Conservation (phyloP, 2,888 invertebrate species). For the Agrotis clavis region DNA sequence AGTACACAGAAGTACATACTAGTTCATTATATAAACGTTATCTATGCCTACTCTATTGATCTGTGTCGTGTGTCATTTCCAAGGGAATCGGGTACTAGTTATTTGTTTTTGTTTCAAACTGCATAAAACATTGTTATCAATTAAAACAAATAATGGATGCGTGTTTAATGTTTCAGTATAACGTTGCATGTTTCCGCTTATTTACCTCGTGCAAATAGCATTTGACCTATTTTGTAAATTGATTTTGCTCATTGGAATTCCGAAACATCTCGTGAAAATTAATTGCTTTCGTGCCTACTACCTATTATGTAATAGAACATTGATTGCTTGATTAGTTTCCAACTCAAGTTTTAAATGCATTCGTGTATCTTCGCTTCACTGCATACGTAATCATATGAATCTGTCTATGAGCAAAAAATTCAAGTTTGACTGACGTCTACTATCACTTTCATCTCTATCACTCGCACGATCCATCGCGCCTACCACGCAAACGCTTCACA, state of each 20-base stretch:
- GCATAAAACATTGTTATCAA: constrained; percentile 13
- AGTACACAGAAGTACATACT: constrained; percentile 35
- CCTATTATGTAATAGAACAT: constrained; percentile 13
- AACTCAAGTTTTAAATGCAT: constrained; percentile 18
- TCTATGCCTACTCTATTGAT: constrained; percentile 36
- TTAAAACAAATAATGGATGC: constrained; percentile 21
- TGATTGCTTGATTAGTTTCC: constrained; percentile 38
- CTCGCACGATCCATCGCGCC: constrained; percentile 59
- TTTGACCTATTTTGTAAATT: constrained; percentile 35
- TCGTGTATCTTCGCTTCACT: constrained; percentile 13
- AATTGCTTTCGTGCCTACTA: constrained; percentile 7
- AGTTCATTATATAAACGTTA: constrained; percentile 49
- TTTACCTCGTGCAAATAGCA: constrained; percentile 41
- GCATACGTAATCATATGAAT: constrained; percentile 27
- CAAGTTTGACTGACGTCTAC: constrained; percentile 49
- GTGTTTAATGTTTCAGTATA: constrained; percentile 19
- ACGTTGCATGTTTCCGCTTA: constrained; percentile 34
- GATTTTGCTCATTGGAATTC: constrained; percentile 24
- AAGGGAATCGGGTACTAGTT: constrained; percentile 4
- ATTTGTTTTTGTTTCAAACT: constrained; percentile 26
- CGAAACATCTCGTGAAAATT: constrained; percentile 15
- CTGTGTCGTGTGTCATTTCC: constrained; percentile 10
- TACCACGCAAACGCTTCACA: constrained; percentile 30
- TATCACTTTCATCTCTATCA: constrained; percentile 83
- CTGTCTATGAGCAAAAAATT: constrained; percentile 46